Percentiles rank a stretch among this genome's conserved stretches.
Conservation (phyloP, 2,888 invertebrate genomes). For the Diarsia mendica region DNA sequence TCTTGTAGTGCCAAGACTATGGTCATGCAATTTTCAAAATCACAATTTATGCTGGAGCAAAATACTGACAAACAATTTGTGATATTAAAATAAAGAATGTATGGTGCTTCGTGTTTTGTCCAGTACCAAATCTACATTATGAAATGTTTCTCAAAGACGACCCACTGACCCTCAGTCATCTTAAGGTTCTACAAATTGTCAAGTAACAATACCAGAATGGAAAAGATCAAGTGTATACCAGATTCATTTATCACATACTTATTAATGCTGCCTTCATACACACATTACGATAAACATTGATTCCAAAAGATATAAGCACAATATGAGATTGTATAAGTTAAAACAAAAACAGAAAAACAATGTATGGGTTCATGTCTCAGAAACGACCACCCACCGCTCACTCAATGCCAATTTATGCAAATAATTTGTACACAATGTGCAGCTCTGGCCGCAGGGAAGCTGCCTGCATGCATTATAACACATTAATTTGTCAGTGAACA, state of each 20-base stretch:
- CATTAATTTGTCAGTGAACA: conserved; percentile 53
- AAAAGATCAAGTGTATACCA: neutral
- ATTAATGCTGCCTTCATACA: neutral
- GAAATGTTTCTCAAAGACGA: neutral
- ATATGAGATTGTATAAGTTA: conserved; percentile 18
- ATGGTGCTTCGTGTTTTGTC: neutral
- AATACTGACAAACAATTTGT: neutral
- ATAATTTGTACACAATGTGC: conserved; percentile 73
- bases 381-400: conserved; percentile 65
- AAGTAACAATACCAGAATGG: neutral
- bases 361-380: conserved; percentile 53
- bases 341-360: conserved; percentile 62
- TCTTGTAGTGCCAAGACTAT: neutral
- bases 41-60: neutral
- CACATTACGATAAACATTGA: conserved; percentile 15
- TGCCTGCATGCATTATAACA: conserved; percentile 63
- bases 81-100: too few species aligned
- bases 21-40: conserved; percentile 1
- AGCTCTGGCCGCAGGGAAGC: conserved; percentile 60
- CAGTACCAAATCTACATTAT: neutral
- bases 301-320: neutral
- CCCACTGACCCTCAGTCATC: too few species aligned
- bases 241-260: conserved; percentile 2
- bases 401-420: conserved; percentile 76
- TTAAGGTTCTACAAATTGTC: neutral